phyloP scores from a whole-genome alignment of 2,113 vertebrate genomes.

The Gymnogyps californianus region DNA sequence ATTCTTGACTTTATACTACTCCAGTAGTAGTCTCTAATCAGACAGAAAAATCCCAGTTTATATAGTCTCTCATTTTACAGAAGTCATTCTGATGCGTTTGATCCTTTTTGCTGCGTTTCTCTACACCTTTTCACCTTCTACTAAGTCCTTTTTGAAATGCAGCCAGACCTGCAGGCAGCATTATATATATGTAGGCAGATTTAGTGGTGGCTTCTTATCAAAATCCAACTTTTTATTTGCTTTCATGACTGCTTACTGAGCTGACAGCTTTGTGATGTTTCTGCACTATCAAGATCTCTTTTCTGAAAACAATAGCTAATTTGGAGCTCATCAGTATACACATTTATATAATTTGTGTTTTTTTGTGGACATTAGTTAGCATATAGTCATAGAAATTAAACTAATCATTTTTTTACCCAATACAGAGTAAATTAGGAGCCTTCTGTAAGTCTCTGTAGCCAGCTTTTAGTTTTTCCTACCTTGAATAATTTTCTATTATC shows the following conservation, averaged over 20 bases:
- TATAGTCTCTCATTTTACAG: not conserved
- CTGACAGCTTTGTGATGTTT: not conserved
- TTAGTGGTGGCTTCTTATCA: not conserved
- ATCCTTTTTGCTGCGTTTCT: not conserved
- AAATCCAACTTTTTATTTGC: not conserved
- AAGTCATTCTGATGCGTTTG: not conserved
- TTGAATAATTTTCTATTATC: not conserved
- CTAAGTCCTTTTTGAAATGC: not conserved
- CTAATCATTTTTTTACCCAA: not conserved
- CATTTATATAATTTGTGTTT: not conserved
- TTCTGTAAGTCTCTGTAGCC: not conserved
- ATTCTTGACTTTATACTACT: not conserved
- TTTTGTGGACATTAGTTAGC: not conserved
- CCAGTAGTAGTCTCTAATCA: not conserved
- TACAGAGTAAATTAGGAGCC: not conserved
- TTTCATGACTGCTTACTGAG: not conserved
- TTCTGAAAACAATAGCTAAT: not conserved
- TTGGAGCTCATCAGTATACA: not conserved
- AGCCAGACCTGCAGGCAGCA: not conserved
- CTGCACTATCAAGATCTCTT: not conserved
- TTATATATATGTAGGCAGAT: not conserved
- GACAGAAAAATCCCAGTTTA: not conserved
- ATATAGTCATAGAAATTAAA: not conserved
- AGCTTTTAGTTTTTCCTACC: not conserved
- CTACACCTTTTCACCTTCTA: not conserved